Evolutionary conservation across 2,797 vertebrate genomes (phyloP).

Genomic region (Catostomus latipinnis): DNA sequence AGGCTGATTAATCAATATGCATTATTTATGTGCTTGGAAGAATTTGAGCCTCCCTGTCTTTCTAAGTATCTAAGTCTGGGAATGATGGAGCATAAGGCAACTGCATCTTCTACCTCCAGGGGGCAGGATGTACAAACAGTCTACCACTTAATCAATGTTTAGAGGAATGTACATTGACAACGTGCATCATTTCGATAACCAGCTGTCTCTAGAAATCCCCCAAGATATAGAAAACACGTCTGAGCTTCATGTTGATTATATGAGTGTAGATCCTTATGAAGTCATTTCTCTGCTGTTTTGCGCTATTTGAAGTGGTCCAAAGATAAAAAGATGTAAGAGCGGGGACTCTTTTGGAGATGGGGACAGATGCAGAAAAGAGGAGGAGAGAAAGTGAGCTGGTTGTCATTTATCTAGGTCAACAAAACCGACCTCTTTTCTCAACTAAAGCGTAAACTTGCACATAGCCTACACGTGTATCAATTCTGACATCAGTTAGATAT

Average conservation of each 20-base stretch:
- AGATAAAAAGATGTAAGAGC: constrained; percentile 36
- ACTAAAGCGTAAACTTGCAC: constrained; percentile 26
- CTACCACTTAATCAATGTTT: neutral
- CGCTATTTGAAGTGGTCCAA: constrained; percentile 23
- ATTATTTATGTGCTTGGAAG: neutral
- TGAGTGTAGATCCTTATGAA: neutral
- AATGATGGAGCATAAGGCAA: neutral
- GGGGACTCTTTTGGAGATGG: constrained; percentile 40
- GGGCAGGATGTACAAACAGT: constrained; percentile 22
- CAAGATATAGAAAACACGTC: constrained; percentile 23
- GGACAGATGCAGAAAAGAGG: constrained; percentile 43
- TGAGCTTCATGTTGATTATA: constrained; percentile 26
- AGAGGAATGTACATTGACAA: constrained; percentile 6
- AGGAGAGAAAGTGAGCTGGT: constrained; percentile 44
- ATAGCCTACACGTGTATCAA: neutral
- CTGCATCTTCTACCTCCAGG: constrained; percentile 22
- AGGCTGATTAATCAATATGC: constrained; percentile 7
- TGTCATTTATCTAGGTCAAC: constrained; percentile 64
- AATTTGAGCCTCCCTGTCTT: neutral
- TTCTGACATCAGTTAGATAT: constrained; percentile 2
- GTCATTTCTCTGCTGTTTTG: constrained; percentile 5
- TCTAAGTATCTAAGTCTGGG: constrained; percentile 3
- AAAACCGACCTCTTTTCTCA: constrained; percentile 42
- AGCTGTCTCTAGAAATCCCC: constrained; percentile 18
- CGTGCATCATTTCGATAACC: constrained; percentile 31